Evolutionary conservation across 2,797 vertebrate genomes (phyloP), one percentile per base, ranked within the genome.

Genomic region (Calcarius lapponicus): DNA sequence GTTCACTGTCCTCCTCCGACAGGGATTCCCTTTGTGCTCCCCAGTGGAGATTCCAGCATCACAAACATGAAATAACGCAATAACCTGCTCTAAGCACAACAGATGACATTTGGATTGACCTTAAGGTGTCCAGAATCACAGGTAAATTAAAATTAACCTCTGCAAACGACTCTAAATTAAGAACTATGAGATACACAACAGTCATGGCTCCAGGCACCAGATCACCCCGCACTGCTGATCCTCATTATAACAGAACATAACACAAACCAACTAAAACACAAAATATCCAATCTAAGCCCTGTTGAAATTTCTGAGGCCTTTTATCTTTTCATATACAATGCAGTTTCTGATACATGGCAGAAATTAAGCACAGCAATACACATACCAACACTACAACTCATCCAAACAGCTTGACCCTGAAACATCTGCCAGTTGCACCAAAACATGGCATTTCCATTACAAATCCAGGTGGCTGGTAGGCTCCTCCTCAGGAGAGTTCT

Each of bases 131-230:
- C 53, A 83, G 32, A 94, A 93, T 67, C 73, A 79, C 13, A 20
- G 31, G 24, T 62, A 79, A 85, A 60, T 79, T 60, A 69, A 92
- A 94, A 89, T 81, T 80, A 95, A 93, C 64, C 50, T 87, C 90
- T 92, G 60, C 58, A 94, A 96, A 73, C 0, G 0, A 69, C 26
- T 89, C 67, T 82, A 72, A 89, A 92, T 79, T 64, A 93, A 95
- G 54, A 93, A 7, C 74, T 61, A 56, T 7, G 54, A 90, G 67
- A 82, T 40, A 79, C n/a, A 34, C 19, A 81, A 26, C 28, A 72
- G 47, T 38, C 28, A 34, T 38, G 58, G 88, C 78, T 94, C 31
- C 69, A 72, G 53, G 88, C 58, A 76, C 32, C 78, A 80, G 50
- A 85, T 76, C 53, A 85, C 28, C 56, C 2, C 8, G 20, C 32